Evolutionary conservation across 2,888 invertebrate species (phyloP), one percentile per base, ranked within the genome.

Genomic region (Mantis religiosa): DNA sequence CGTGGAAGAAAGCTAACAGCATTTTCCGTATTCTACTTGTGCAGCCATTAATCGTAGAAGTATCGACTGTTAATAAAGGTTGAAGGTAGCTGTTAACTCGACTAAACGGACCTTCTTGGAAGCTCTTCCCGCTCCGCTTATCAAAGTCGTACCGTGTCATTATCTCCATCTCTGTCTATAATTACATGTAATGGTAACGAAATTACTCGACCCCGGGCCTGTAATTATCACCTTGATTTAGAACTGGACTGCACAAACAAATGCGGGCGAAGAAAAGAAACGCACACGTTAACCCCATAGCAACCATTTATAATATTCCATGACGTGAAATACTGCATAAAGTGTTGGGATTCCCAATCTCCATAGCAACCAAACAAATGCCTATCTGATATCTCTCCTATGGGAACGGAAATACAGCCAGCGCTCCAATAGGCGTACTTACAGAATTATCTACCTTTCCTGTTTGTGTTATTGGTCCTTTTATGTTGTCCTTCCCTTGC

Each of bases 181-280:
- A 87, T 87, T 87, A 87, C 87, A n/a, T 6, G 87, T 82, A 87
- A 87, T 87, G 41, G 41, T 54, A 87, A 87, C 87, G 82, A 87
- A 87, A 87, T 82, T 87, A 87, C 82, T 12, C 34, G n/a, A 6
- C 34, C 12, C 6, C 34, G 28, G 34, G 34, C 28, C 41, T 34
- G 81, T 82, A 82, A 87, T 87, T 87, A 87, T 34, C 87, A 14
- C 87, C 81, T 12, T 87, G 87, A 87, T 87, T 87, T 87, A 87
- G 87, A 82, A 54, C 27, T 28, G 34, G 82, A 34, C 82, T 71
- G 54, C 54, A 71, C 54, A 71, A 71, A 71, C 54, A 71, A 71
- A 71, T 25, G 54, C 54, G 54, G 54, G 54, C 54, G 54, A 71
- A 25, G 54, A 71, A 71, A 71, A 71, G 54, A 71, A 71, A 20